These are phyloP conservation scores for Thomomys bottae DNA, from an alignment of 2,113 vertebrate species.

Conservation along the genomic window DNA sequence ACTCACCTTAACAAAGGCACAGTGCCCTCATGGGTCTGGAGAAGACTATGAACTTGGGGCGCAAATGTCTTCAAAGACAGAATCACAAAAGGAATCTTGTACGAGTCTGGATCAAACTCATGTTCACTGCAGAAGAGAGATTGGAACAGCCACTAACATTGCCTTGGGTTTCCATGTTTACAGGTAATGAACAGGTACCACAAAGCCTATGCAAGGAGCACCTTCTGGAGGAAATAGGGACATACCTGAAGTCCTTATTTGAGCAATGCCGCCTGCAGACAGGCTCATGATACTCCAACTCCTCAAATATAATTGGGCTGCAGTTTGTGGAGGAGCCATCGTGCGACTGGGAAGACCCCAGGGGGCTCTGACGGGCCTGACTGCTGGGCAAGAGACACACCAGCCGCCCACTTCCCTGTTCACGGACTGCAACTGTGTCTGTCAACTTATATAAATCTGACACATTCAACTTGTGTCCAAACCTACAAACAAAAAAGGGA, in stretches of 20 bases:
- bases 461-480: constrained; percentile 90
- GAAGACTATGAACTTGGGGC: constrained; percentile 94
- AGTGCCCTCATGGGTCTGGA: constrained; percentile 96
- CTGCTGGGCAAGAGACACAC: constrained; percentile 94
- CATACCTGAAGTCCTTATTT: constrained; percentile 92
- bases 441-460: constrained; percentile 94
- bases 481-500: constrained; percentile 83
- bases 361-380: constrained; percentile 93
- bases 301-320: constrained; percentile 97
- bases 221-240: not conserved
- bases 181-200: not conserved
- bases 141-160: not conserved
- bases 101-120: constrained; percentile 97
- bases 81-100: constrained; percentile 94
- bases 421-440: constrained; percentile 92
- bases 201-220: not conserved
- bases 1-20: constrained; percentile 95
- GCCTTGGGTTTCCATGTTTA: not conserved
- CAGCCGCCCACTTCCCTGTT: constrained; percentile 92
- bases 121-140: constrained; percentile 89
- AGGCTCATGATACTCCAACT: constrained; percentile 96
- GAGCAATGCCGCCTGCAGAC: constrained; percentile 93
- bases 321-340: constrained; percentile 93
- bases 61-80: constrained; percentile 93
- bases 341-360: constrained; percentile 95